Percentiles rank a stretch among this genome's conserved stretches.
These are phyloP conservation scores for Chaetops frenatus DNA, from an alignment of 2,113 vertebrate species.

Conservation along the genomic window DNA sequence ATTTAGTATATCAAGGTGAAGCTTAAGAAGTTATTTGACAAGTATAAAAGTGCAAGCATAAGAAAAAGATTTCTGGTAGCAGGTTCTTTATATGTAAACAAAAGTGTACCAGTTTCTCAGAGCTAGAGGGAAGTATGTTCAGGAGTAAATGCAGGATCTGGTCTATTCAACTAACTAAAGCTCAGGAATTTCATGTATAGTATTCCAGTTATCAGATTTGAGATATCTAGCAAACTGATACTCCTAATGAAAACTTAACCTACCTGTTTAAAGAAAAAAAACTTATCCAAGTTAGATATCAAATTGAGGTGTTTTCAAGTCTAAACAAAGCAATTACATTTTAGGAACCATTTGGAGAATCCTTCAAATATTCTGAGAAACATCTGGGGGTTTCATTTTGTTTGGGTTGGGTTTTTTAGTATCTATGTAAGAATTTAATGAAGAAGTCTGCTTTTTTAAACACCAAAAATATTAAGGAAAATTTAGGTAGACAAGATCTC, in stretches of 20 bases:
- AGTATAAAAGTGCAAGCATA: neutral
- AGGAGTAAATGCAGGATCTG: neutral
- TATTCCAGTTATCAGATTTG: neutral
- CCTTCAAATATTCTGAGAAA: neutral
- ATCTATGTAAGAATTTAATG: neutral
- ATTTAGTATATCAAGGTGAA: neutral
- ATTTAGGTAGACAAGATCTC: neutral
- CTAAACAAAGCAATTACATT: neutral
- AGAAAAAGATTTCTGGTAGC: neutral
- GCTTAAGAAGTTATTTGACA: neutral
- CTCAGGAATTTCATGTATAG: neutral
- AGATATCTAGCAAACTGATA: neutral
- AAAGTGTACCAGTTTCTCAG: neutral
- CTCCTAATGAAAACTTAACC: neutral
- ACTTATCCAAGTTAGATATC: neutral
- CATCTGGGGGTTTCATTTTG: fast-evolving
- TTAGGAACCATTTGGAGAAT: neutral
- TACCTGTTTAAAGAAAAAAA: neutral
- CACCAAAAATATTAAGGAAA: neutral
- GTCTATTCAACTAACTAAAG: neutral
- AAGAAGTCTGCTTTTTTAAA: neutral
- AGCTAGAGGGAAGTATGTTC: neutral
- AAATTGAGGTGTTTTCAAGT: neutral
- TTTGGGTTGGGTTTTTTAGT: neutral
- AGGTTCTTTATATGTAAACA: neutral